These are phyloP conservation scores for Chymomyza procnemis DNA, from an alignment of 2,888 invertebrate genomes.

Conservation along the genomic window DNA sequence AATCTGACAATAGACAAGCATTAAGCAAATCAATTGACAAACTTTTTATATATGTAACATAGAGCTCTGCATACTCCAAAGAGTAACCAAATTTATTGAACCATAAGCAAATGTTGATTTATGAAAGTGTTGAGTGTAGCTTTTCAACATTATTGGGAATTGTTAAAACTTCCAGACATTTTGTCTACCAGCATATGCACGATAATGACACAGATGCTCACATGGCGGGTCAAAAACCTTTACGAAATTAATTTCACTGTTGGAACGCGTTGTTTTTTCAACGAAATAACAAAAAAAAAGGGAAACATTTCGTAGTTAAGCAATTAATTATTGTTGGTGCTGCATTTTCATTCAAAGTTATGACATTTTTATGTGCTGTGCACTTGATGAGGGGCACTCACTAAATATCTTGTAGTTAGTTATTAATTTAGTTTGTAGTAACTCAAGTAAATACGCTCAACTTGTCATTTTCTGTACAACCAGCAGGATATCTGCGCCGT, in stretches of 20 bases:
- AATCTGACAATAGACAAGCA: not conserved
- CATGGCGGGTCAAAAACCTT: not conserved
- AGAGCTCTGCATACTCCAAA: not conserved
- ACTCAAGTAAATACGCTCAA: constrained; percentile 62
- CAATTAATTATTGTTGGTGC: constrained; percentile 62
- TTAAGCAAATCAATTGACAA: constrained; percentile 20
- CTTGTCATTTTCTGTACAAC: constrained; percentile 63
- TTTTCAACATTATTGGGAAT: not conserved
- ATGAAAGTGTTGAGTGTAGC: constrained; percentile 33
- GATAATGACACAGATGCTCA: constrained; percentile 7
- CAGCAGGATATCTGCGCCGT: constrained; percentile 17
- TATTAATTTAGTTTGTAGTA: constrained; percentile 55
- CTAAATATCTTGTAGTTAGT: not conserved
- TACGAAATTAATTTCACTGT: constrained; percentile 28
- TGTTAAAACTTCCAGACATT: not conserved
- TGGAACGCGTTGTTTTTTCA: constrained; percentile 21
- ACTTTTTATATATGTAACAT: not conserved
- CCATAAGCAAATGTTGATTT: constrained; percentile 60
- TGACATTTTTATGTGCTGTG: constrained; percentile 63
- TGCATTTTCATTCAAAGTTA: constrained; percentile 59
- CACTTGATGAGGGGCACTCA: constrained; percentile 3
- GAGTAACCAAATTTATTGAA: constrained; percentile 12
- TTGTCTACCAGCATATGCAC: constrained; percentile 7
- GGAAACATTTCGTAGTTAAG: not conserved
- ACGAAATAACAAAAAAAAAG: not conserved